Conservation (phyloP, 2,797 vertebrate genomes). For the Threskiornis aethiopicus region DNA sequence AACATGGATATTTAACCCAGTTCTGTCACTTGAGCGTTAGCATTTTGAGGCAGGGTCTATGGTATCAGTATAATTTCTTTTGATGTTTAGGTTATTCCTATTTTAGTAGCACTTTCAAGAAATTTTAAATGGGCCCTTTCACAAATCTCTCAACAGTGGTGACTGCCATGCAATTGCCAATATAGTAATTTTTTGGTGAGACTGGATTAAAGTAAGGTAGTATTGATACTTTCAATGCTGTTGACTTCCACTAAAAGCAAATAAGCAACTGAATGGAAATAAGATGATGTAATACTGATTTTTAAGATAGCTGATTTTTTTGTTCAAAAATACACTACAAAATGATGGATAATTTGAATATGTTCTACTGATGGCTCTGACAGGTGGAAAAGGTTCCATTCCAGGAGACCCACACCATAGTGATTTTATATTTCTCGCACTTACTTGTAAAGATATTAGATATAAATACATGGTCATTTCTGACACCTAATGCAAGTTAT, state of each 20-base stretch:
- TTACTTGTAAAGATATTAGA: not conserved
- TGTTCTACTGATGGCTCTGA: not conserved
- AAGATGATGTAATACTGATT: not conserved
- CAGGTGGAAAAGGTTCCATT: not conserved
- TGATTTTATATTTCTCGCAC: not conserved
- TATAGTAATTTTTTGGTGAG: not conserved
- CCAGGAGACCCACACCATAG: fast-evolving
- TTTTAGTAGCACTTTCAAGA: not conserved
- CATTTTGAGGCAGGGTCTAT: not conserved
- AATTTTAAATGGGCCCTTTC: not conserved
- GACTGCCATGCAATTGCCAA: not conserved
- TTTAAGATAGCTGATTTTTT: not conserved
- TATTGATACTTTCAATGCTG: not conserved
- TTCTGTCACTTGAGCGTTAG: not conserved
- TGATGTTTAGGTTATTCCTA: not conserved
- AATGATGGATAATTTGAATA: not conserved
- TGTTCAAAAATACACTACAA: not conserved
- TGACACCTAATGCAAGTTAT: not conserved
- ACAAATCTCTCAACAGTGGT: not conserved
- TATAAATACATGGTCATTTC: not conserved
- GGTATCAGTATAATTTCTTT: not conserved
- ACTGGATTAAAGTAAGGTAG: not conserved
- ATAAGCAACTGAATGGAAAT: not conserved
- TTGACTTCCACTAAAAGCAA: not conserved
- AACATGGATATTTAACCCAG: not conserved